A percentile compares a stretch with the other conserved stretches of the same genome.
phyloP scores from a whole-genome alignment of 1,140 invertebrate species.

The Luehdorfia chinensis region DNA sequence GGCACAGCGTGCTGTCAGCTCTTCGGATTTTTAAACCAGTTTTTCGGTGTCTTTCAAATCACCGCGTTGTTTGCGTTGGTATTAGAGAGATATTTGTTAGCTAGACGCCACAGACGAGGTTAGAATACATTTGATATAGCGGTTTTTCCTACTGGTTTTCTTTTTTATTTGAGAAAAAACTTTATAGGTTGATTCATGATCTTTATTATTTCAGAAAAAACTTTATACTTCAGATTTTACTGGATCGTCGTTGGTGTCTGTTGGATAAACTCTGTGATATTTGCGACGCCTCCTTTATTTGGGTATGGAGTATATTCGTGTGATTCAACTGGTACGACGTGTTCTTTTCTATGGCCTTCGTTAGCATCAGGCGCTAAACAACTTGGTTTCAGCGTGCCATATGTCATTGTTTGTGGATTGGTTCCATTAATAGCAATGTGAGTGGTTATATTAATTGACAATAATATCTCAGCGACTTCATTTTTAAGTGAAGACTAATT shows the following conservation, averaged over 20 bases:
- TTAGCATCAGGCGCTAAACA: conserved; percentile 46
- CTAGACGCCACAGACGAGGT: conserved; percentile 67
- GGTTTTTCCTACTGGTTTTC: no score
- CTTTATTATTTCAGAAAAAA: conserved; percentile 66
- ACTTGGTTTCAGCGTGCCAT: conserved; percentile 61
- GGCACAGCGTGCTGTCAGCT: conserved; percentile 70
- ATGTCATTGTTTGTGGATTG: conserved; percentile 61
- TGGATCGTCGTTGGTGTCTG: conserved; percentile 56
- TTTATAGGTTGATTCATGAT: no score
- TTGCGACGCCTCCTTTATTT: conserved; percentile 68
- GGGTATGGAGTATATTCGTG: conserved; percentile 72
- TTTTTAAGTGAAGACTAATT: no score
- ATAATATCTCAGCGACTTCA: no score
- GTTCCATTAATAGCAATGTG: conserved; percentile 69
- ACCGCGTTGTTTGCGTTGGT: conserved; percentile 62
- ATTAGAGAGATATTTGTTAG: conserved; percentile 70
- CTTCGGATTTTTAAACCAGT: conserved; percentile 75
- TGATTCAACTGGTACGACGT: conserved; percentile 67
- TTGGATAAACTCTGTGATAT: conserved; percentile 58
- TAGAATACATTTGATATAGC: conserved; percentile 16
- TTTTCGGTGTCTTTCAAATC: conserved; percentile 76
- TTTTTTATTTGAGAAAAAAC: no score
- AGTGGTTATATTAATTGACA: conserved; percentile 26
- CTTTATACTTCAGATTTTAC: conserved; percentile 63
- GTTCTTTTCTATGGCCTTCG: conserved; percentile 68